Base-by-base conservation (phyloP, 2,888 invertebrate genomes). In the Pristionchus mayeri region DNA sequence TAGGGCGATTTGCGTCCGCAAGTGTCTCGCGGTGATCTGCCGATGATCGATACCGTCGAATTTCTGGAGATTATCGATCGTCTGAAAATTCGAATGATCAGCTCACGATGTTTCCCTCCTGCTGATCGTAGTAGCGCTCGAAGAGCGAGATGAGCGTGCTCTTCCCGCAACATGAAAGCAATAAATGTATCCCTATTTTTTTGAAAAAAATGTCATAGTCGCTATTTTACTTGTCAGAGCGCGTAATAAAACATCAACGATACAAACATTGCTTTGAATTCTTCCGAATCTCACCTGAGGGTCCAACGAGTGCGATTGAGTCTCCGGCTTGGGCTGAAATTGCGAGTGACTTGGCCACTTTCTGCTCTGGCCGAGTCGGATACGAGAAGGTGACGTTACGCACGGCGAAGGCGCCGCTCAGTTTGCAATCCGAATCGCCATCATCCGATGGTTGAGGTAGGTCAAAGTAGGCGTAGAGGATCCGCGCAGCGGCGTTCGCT, bases 91-190 rank as follows among this genome's bases (percentile, higher is more conserved):
- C 2, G 2, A 13, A 30, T 2, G 16, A 3, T 52, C 44, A 52
- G 44, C 84, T 18, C 11, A 84, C 84, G 2, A 84, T 50, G 4
- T n/a, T 34, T 9, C 84, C 84, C 4, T 16, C 30, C 21, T 37
- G 60, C 34, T 95, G 95, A 92, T 96, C 96, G 92, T 97, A 97
- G 93, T 96, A 96, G 85, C 96, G 94, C 93, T 96, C 95, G 0
- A 97, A 93, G 44, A 97, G 94, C 91, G 96, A 96, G 85, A 97
- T 95, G 76, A 96, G 95, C 0, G 97, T 97, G 54, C 96, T 96
- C 93, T 97, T 97, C 4, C 97, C 97, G 92, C 96, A 96, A 0
- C 97, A 97, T 81, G 3, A 24, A 67, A n/a, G n/a, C n/a, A n/a
- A n/a, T n/a, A n/a, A n/a, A n/a, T n/a, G n/a, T n/a, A n/a, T n/a